A percentile compares a stretch with the other conserved stretches of the same genome.
Conservation (phyloP, 2,888 invertebrate species). For the Microdon myrmicae region DNA sequence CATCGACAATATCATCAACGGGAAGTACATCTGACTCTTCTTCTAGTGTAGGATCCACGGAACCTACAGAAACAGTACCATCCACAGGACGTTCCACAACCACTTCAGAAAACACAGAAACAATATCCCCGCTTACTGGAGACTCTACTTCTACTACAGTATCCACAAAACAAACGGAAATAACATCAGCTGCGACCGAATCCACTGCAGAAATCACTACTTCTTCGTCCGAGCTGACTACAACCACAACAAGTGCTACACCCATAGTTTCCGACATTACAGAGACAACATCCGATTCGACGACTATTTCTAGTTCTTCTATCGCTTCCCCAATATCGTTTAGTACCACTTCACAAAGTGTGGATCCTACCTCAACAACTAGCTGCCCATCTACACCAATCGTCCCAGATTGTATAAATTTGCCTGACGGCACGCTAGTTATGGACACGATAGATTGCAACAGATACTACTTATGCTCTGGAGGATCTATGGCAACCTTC, state of each 20-base stretch:
- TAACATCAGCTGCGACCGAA: background rate
- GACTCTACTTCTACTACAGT: background rate
- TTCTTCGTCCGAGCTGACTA: no score
- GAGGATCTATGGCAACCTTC: background rate
- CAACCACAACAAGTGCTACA: background rate
- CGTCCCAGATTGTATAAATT: constrained; percentile 1
- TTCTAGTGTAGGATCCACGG: background rate
- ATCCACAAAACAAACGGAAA: background rate
- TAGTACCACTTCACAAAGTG: background rate
- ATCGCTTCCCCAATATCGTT: no score
- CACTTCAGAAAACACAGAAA: no score
- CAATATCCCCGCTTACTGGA: background rate
- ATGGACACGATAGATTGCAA: constrained; percentile 19
- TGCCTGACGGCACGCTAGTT: background rate
- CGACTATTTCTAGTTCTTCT: no score
- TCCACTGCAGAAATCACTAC: background rate
- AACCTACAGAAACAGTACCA: background rate
- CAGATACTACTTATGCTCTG: constrained; percentile 17
- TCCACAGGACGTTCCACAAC: background rate
- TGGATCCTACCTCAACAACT: constrained; percentile 4
- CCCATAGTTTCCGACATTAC: background rate
- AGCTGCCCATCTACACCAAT: constrained; percentile 19
- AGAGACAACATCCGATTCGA: no score
- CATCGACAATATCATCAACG: background rate
- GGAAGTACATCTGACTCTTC: background rate